These are phyloP conservation scores for Leucozona laternaria DNA, from an alignment of 2,888 invertebrate species.

Conservation along the genomic window DNA sequence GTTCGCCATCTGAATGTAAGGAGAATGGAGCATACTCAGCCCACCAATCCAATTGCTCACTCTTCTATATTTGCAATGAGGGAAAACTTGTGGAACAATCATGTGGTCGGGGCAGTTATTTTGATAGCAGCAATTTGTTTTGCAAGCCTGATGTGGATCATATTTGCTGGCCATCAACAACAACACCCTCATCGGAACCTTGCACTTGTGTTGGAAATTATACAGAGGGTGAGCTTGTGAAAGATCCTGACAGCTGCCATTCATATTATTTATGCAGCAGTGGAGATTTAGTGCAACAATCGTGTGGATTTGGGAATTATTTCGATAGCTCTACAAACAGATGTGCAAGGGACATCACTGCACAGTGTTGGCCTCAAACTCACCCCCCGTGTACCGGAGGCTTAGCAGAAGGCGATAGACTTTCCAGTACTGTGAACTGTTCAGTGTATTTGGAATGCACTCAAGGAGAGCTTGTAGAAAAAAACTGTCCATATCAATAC, in stretches of 20 bases:
- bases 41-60: constrained; percentile 76
- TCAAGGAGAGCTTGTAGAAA: constrained; percentile 70
- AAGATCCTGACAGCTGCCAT: constrained; percentile 65
- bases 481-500: constrained; percentile 63
- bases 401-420: constrained; percentile 35
- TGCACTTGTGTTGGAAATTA: constrained; percentile 52
- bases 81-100: constrained; percentile 77
- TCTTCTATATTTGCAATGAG: constrained; percentile 77
- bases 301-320: constrained; percentile 73
- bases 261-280: constrained; percentile 77
- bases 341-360: constrained; percentile 65
- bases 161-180: constrained; percentile 77
- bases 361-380: constrained; percentile 15
- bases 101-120: constrained; percentile 78
- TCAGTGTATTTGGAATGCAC: constrained; percentile 76
- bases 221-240: constrained; percentile 66
- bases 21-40: constrained; percentile 75
- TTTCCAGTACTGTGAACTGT: constrained; percentile 11
- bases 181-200: constrained; percentile 22
- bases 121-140: constrained; percentile 58
- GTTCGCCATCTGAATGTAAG: constrained; percentile 76
- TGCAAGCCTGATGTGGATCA: constrained; percentile 77
- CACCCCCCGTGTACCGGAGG: not conserved
- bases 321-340: constrained; percentile 35
- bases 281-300: constrained; percentile 68